Evolutionary conservation across 2,113 vertebrate genomes (phyloP).

Genomic region (Mesitornis unicolor): DNA sequence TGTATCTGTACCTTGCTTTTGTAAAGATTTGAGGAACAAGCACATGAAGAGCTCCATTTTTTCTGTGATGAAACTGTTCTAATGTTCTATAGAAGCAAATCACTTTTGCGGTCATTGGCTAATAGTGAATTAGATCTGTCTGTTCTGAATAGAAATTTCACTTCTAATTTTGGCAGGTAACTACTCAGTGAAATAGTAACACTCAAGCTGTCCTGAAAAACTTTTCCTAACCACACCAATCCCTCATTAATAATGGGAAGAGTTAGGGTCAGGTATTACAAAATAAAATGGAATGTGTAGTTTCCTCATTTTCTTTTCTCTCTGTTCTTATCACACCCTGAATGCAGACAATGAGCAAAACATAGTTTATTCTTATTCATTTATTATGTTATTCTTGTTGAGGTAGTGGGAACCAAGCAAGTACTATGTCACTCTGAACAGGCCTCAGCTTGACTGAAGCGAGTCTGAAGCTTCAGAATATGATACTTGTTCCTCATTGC

Average conservation of each 20-base stretch:
- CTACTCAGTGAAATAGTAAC: neutral
- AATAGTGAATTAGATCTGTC: neutral
- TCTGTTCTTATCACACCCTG: neutral
- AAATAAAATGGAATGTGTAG: neutral
- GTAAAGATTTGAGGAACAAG: neutral
- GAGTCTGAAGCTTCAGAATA: neutral
- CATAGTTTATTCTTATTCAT: neutral
- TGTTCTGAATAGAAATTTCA: neutral
- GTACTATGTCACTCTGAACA: neutral
- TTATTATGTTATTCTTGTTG: neutral
- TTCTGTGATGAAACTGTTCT: neutral
- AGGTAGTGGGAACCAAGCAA: neutral
- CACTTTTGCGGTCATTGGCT: neutral
- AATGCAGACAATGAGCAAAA: neutral
- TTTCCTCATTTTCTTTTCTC: neutral
- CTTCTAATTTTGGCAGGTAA: neutral
- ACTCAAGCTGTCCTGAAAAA: neutral
- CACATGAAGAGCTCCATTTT: neutral
- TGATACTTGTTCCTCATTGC: rapidly evolving
- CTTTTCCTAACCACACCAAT: neutral
- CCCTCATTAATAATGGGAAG: neutral
- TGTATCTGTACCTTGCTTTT: neutral
- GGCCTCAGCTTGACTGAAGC: neutral
- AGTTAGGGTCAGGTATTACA: neutral
- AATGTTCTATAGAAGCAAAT: neutral